Evolutionary conservation across 2,888 invertebrate genomes (phyloP), one percentile per base, ranked within the genome.

Genomic region (Noctua pronuba): DNA sequence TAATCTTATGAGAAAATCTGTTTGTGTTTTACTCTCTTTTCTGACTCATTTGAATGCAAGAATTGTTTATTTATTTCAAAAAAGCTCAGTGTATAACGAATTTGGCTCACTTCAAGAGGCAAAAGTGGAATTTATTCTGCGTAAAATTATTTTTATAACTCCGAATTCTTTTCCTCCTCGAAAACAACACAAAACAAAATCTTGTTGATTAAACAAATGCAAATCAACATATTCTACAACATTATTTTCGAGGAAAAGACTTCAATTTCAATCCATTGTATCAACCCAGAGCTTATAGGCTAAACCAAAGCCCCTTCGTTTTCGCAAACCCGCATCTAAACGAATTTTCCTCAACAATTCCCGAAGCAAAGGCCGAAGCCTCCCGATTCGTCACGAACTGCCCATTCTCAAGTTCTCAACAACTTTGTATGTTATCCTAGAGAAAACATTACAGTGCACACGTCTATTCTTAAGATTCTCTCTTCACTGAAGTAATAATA

Each of bases 251-350:
- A 31, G 46, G 52, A 77, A 80, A 77, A 79, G 66, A 83, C 75
- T 84, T 78, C 85, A 82, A 84, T 83, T 89, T 88, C 87, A 86
- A 89, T 88, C 73, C 77, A 69, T 77, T 79, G 76, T 88, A 86
- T 87, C 83, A 86, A 75, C 80, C 73, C 66, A 84, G 75, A 85
- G 89, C 89, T 88, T 86, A 89, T 67, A 75, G 89, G 88, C 88
- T 88, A 80, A 84, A 86, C 76, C 60, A 87, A 88, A 89, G 84
- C 88, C 74, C 60, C 65, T 74, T 71, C 76, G 79, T 83, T 88
- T 79, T 82, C 80, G 49, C 77, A 82, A 88, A 75, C 79, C 80
- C 73, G 71, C 83, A 84, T 84, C 79, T 85, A 88, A 89, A 85
- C 79, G 82, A 88, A 79, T 84, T 88, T 89, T 84, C 84, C 77